A percentile compares a stretch with the other conserved stretches of the same genome.
Evolutionary conservation across 2,797 vertebrate species (phyloP).

Genomic region (Chaetodon trifasciatus): DNA sequence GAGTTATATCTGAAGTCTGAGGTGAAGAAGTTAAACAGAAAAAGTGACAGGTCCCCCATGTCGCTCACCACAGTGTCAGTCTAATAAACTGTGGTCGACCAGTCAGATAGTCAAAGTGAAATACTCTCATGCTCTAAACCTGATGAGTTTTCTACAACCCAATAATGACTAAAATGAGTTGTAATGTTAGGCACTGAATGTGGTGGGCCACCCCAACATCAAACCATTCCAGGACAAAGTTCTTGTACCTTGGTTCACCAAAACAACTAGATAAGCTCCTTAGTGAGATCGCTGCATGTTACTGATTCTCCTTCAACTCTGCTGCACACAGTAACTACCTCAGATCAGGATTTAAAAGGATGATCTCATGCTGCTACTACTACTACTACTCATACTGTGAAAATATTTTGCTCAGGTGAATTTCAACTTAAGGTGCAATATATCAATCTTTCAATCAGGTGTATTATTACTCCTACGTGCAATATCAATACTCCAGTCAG

Average conservation of each 20-base stretch:
- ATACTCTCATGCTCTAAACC: no score
- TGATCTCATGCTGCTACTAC: background rate
- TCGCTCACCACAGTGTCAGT: background rate
- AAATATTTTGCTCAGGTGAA: no score
- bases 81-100: background rate
- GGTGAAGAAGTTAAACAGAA: background rate
- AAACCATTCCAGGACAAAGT: background rate
- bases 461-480: no score
- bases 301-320: background rate
- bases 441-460: no score
- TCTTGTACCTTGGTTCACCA: background rate
- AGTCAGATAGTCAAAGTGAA: background rate
- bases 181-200: no score
- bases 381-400: background rate
- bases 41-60: background rate
- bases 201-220: no score
- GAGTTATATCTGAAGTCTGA: background rate
- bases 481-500: no score
- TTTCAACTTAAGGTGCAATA: no score
- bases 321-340: slow-evolving; percentile 1
- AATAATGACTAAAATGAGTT: background rate
- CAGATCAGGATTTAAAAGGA: background rate
- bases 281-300: no score
- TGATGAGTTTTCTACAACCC: background rate
- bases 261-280: background rate